These are phyloP conservation scores for Oligia strigilis DNA, from an alignment of 2,888 invertebrate genomes.

Conservation along the genomic window DNA sequence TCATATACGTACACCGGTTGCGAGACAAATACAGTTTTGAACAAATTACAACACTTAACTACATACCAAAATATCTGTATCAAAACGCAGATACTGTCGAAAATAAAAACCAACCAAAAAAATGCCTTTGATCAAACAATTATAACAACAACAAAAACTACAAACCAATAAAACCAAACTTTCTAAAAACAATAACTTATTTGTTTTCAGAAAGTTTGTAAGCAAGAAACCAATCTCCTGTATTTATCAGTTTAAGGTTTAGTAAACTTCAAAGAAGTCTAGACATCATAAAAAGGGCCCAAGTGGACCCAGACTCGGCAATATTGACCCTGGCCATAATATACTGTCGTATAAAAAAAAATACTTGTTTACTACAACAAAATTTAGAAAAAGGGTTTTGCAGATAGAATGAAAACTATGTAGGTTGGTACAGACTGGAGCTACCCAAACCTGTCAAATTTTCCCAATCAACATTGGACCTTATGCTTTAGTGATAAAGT, in stretches of 20 bases:
- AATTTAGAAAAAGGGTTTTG: background rate
- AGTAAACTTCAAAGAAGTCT: slow-evolving; percentile 28
- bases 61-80: too few relatives aligned
- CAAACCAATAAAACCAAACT: background rate
- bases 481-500: too few relatives aligned
- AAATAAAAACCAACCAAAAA: too few relatives aligned
- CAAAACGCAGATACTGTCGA: too few relatives aligned
- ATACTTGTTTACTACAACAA: slow-evolving; percentile 17
- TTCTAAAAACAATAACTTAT: background rate
- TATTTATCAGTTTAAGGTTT: background rate
- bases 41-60: too few relatives aligned
- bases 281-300: slow-evolving; percentile 28
- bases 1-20: too few relatives aligned
- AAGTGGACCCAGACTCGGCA: slow-evolving; percentile 3
- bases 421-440: too few relatives aligned
- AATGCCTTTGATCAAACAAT: too few relatives aligned
- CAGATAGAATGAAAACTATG: background rate
- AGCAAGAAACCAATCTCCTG: background rate
- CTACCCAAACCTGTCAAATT: too few relatives aligned
- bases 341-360: slow-evolving; percentile 9
- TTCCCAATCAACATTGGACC: too few relatives aligned
- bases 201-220: background rate
- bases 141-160: too few relatives aligned
- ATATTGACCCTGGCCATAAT: slow-evolving; percentile 6
- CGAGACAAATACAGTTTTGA: too few relatives aligned